A percentile compares a stretch with the other conserved stretches of the same genome.
Conservation (phyloP, 1,140 invertebrate species). For the Nylanderia fulva region DNA sequence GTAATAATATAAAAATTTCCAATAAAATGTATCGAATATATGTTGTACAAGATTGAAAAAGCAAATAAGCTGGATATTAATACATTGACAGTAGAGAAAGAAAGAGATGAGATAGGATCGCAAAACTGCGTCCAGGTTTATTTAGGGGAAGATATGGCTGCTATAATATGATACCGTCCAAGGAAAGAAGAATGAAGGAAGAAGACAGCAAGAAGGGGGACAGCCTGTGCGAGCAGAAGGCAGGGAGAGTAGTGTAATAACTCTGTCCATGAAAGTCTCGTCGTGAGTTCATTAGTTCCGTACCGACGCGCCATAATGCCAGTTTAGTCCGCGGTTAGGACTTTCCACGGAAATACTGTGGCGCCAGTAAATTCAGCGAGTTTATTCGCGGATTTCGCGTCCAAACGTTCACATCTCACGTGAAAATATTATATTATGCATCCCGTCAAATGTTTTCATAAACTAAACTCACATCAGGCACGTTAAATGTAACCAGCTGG, state of each 20-base stretch:
- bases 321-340: constrained; percentile 79
- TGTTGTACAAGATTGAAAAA: neutral
- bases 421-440: constrained; percentile 19
- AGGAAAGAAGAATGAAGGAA: constrained; percentile 39
- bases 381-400: constrained; percentile 61
- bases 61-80: neutral
- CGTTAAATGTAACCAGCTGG: neutral
- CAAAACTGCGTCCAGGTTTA: constrained; percentile 65
- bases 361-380: constrained; percentile 55
- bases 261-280: constrained; percentile 81
- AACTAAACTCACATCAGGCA: neutral
- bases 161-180: constrained; percentile 57
- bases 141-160: constrained; percentile 63
- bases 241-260: constrained; percentile 76
- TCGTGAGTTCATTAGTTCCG: constrained; percentile 84
- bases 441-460: neutral
- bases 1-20: neutral
- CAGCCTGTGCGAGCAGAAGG: constrained; percentile 44
- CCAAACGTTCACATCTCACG: constrained; percentile 66
- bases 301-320: constrained; percentile 82
- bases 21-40: neutral
- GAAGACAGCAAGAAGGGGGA: constrained; percentile 59
- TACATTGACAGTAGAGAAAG: no score
- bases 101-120: constrained; percentile 29
- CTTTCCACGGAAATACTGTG: constrained; percentile 64